These are phyloP conservation scores for Decapterus maruadsi DNA, from an alignment of 2,797 vertebrate genomes.

Conservation along the genomic window DNA sequence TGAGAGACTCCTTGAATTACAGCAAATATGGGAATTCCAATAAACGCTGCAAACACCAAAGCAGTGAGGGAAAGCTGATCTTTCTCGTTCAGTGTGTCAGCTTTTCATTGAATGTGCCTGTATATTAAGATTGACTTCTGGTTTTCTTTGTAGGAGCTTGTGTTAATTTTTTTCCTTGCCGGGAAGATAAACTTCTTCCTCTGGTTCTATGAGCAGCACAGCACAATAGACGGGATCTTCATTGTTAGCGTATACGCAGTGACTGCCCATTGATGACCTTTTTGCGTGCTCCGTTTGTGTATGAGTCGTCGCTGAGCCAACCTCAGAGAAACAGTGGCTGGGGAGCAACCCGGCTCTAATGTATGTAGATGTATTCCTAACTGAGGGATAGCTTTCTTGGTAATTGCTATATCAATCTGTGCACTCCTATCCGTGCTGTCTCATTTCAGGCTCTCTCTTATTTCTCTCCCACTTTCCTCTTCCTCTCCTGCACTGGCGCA, in stretches of 20 bases:
- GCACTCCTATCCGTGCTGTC: constrained; percentile 76
- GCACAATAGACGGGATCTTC: constrained; percentile 39
- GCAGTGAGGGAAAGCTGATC: constrained; percentile 15
- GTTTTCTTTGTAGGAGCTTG: constrained; percentile 7
- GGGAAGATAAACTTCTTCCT: constrained; percentile 24
- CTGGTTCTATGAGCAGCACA: constrained; percentile 33
- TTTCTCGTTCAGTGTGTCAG: constrained; percentile 1
- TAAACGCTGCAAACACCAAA: constrained; percentile 44
- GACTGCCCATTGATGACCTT: constrained; percentile 66
- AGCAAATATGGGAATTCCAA: constrained; percentile 55
- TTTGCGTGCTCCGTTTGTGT: constrained; percentile 47
- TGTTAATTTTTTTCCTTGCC: constrained; percentile 16
- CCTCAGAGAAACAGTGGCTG: constrained; percentile 65
- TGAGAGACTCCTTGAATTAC: constrained; percentile 58
- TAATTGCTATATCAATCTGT: constrained; percentile 88
- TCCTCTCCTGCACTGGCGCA: constrained; percentile 12
- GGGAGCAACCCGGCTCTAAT: constrained; percentile 76
- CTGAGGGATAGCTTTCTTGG: constrained; percentile 80
- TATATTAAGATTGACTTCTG: constrained; percentile 3
- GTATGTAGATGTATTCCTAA: constrained; percentile 86
- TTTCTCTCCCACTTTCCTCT: constrained; percentile 46
- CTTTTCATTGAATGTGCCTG: neutral
- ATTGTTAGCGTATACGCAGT: constrained; percentile 44
- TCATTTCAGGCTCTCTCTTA: constrained; percentile 69
- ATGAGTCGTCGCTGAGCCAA: constrained; percentile 56